Evolutionary conservation across 2,797 vertebrate species (phyloP).

Genomic region (Poecilia velifera): DNA sequence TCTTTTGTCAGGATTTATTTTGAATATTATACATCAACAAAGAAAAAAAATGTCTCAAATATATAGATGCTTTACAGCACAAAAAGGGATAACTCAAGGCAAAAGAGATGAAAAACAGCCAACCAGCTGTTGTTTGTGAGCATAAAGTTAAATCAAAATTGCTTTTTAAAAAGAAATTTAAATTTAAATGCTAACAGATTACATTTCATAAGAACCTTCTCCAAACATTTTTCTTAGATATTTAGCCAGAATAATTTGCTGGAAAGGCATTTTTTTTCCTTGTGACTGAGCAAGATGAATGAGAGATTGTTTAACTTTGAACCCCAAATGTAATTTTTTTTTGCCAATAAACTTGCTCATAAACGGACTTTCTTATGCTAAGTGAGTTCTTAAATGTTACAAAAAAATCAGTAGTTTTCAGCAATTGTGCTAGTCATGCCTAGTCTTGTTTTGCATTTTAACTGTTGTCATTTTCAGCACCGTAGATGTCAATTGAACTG

Average conservation of each 20-base stretch:
- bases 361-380: background rate
- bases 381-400: background rate
- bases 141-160: background rate
- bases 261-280: background rate
- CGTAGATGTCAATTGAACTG: background rate
- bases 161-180: background rate
- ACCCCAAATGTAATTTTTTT: background rate
- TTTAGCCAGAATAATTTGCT: background rate
- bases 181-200: background rate
- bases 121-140: background rate
- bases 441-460: background rate
- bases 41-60: background rate
- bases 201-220: background rate
- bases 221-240: background rate
- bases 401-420: background rate
- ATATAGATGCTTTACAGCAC: background rate
- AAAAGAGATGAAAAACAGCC: background rate
- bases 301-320: background rate
- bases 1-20: background rate
- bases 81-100: background rate
- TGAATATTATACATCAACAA: too few relatives aligned
- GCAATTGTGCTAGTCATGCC: background rate
- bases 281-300: background rate
- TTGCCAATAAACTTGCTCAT: background rate
- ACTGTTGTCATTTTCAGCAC: background rate